Base-by-base conservation (phyloP, 2,113 vertebrate species). In the Odontesthes bonariensis region DNA sequence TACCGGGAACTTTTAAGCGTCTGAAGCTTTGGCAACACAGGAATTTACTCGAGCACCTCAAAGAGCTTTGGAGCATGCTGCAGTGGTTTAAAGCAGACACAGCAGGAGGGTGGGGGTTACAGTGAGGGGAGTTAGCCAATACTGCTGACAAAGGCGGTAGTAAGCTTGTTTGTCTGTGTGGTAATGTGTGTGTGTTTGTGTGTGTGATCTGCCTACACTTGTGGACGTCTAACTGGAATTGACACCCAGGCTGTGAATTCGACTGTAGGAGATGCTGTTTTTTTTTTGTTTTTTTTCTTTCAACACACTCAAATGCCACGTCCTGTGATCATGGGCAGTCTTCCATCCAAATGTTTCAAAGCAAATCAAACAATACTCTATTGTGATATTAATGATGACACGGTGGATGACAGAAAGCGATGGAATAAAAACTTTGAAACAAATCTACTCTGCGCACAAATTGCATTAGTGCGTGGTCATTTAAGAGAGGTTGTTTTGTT, bases 91-190 rank as follows among this genome's bases (percentile, higher is more conserved):
- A 82, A 77, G 65, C 79, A 84, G 73, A 86, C 77, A 88, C 69
- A 69, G 83, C 69, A 76, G 69, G 73, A 56, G 55, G 67, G 73
- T 10, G 63, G 67, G 61, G 72, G 68, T 59, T 70, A 69, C 42
- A 1, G 68, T 49, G 67, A 69, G 60, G 59, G 61, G 82, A 64
- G 75, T 80, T 70, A 58, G 72, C 72, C 83, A 81, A 83, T 83
- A 87, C 79, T 88, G 88, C 88, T 90, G 90, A 90, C 86, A 87
- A 81, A 88, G 80, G 65, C 79, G 69, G 52, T 68, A 65, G 66
- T 82, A 71, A 81, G 71, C 73, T 86, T 84, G 73, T 83, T 78
- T 83, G 53, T 57, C 14, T 77, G 32, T 59, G 54, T 31, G 47
- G 52, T 32, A 52, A 57, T 58, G 58, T 69, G 70, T n/a, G 52